Conservation (phyloP, 2,113 vertebrate species). For the Microcebus murinus region DNA sequence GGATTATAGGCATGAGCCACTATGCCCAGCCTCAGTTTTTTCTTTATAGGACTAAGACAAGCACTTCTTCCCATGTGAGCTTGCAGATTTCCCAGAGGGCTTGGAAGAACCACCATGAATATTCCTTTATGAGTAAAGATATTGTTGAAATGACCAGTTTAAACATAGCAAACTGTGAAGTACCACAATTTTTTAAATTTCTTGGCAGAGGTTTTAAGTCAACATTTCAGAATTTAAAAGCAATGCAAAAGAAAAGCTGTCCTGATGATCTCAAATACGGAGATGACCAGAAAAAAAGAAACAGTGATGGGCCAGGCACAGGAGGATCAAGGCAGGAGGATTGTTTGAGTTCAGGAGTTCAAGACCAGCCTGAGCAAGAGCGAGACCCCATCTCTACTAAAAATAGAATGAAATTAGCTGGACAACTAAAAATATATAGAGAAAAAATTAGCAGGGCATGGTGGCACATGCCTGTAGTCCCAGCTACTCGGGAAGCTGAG, state of each 20-base stretch:
- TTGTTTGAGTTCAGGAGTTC: no score
- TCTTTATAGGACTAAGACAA: background rate
- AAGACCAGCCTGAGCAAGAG: no score
- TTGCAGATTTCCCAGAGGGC: background rate
- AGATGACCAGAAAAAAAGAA: background rate
- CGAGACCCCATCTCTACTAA: no score
- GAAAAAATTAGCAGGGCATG: no score
- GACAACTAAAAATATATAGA: no score
- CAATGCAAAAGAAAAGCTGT: background rate
- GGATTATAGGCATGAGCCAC: no score
- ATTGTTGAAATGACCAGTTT: background rate
- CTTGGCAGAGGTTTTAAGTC: background rate
- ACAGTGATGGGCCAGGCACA: background rate
- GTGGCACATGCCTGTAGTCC: no score
- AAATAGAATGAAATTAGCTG: no score
- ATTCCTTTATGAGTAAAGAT: background rate
- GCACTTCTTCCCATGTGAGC: background rate
- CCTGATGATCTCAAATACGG: background rate
- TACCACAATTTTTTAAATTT: background rate
- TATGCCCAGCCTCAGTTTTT: no score
- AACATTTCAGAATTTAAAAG: conserved; percentile 12
- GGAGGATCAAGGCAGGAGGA: no score
- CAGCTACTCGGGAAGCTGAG: no score
- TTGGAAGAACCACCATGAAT: background rate
- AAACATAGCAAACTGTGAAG: background rate